Conservation (phyloP, 2,113 vertebrate genomes). For the Scopus umbretta region DNA sequence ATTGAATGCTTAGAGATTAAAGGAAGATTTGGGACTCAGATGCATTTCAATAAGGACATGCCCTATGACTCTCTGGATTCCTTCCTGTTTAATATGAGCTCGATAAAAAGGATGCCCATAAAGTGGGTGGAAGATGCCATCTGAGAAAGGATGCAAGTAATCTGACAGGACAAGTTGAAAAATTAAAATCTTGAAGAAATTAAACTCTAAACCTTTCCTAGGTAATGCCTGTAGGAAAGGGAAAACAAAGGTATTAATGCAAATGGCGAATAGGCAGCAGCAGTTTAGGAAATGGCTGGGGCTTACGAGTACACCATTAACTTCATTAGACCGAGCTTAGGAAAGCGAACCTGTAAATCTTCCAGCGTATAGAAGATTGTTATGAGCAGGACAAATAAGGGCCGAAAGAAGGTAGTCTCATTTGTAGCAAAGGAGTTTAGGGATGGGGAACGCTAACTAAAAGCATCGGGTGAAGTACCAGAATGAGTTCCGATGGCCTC, state of each 20-base stretch:
- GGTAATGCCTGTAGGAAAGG: too few relatives aligned
- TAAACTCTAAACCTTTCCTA: too few relatives aligned
- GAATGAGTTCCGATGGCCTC: not conserved
- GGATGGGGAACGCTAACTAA: not conserved
- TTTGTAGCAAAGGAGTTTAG: not conserved
- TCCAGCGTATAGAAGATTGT: not conserved
- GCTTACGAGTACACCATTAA: not conserved
- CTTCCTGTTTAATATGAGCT: too few relatives aligned
- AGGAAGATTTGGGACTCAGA: not conserved
- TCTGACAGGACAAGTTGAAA: too few relatives aligned
- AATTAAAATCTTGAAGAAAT: too few relatives aligned
- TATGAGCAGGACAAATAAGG: not conserved
- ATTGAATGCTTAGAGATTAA: not conserved
- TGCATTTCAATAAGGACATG: not conserved
- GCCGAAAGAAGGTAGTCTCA: not conserved
- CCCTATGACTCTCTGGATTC: too few relatives aligned
- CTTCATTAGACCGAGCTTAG: not conserved
- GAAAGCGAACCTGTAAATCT: not conserved
- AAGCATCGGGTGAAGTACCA: not conserved
- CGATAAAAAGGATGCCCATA: too few relatives aligned
- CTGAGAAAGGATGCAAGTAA: too few relatives aligned
- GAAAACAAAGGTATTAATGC: too few relatives aligned
- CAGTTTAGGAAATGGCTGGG: not conserved
- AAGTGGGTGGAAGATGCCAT: too few relatives aligned
- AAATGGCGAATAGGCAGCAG: too few relatives aligned